phyloP scores from a whole-genome alignment of 2,888 invertebrate species.

The Diaphora mendica region DNA sequence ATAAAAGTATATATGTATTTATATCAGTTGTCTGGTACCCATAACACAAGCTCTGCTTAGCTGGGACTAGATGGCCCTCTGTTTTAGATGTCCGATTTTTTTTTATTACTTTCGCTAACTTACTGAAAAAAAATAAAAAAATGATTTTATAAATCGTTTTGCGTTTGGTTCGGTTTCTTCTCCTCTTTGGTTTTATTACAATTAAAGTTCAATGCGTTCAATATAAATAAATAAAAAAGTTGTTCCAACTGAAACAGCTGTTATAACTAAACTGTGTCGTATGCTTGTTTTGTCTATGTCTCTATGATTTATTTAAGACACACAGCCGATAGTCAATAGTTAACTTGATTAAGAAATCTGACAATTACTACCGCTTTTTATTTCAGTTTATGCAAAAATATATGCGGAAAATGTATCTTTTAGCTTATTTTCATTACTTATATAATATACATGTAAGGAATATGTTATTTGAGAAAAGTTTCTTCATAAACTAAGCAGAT shows the following conservation, averaged over 20 bases:
- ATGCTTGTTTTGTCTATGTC: not conserved
- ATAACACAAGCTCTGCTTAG: too few relatives aligned
- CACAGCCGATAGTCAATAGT: not conserved
- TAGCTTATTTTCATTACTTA: too few relatives aligned
- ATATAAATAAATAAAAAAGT: not conserved
- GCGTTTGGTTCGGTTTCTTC: too few relatives aligned
- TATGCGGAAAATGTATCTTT: too few relatives aligned
- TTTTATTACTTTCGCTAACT: not conserved
- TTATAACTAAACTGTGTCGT: too few relatives aligned
- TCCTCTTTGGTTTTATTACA: too few relatives aligned
- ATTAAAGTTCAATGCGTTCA: not conserved
- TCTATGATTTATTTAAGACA: not conserved
- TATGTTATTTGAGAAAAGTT: not conserved
- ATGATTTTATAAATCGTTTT: not conserved
- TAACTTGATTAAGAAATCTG: not conserved
- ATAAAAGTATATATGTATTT: too few relatives aligned
- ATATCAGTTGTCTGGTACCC: too few relatives aligned
- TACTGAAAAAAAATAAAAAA: not conserved
- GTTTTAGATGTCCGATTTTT: too few relatives aligned
- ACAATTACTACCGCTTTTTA: not conserved
- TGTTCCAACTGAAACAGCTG: too few relatives aligned
- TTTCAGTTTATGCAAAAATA: too few relatives aligned
- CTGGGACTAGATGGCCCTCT: too few relatives aligned
- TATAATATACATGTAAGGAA: not conserved
- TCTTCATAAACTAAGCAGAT: conserved; percentile 14